Percentiles rank a stretch among this genome's conserved stretches.
Evolutionary conservation across 2,113 vertebrate genomes (phyloP).

Genomic region (Malurus cyaneus): DNA sequence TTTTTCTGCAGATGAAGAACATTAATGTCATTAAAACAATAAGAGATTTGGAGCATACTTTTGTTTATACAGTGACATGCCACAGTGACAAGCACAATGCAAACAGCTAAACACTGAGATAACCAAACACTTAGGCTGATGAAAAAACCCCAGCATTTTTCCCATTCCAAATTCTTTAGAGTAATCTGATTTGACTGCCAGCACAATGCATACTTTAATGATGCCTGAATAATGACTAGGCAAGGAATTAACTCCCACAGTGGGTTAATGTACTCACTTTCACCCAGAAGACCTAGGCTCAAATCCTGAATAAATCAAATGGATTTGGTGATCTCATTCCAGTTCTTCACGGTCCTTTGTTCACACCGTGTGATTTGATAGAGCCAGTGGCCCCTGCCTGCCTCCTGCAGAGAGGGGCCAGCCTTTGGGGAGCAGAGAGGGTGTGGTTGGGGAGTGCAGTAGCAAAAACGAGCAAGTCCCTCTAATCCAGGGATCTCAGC

Average conservation of each 20-base stretch:
- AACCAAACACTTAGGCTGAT: conserved; percentile 12
- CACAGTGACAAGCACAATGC: conserved; percentile 40
- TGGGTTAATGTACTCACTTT: conserved; percentile 28
- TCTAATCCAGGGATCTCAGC: background rate
- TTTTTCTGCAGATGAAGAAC: background rate
- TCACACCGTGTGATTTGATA: background rate
- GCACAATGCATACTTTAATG: conserved; percentile 49
- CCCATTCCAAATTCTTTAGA: conserved; percentile 59
- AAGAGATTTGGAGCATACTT: conserved; percentile 32
- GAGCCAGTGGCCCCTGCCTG: background rate
- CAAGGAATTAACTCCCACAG: conserved; percentile 48
- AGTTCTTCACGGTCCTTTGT: background rate
- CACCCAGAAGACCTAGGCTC: conserved; percentile 25
- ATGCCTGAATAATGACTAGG: conserved; percentile 40
- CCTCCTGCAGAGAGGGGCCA: background rate
- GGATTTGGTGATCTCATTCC: conserved; percentile 43
- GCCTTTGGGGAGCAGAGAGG: background rate
- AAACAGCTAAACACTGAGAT: conserved; percentile 52
- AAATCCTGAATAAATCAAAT: conserved; percentile 31
- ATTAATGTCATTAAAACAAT: conserved; percentile 43
- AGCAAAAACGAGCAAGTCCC: background rate
- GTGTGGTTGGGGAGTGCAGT: background rate
- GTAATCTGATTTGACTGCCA: conserved; percentile 58
- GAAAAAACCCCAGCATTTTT: conserved; percentile 35
- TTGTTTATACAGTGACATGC: conserved; percentile 22